Percentiles rank a stretch among this genome's conserved stretches.
phyloP scores from a whole-genome alignment of 2,113 vertebrate species.

The Phycodurus eques region DNA sequence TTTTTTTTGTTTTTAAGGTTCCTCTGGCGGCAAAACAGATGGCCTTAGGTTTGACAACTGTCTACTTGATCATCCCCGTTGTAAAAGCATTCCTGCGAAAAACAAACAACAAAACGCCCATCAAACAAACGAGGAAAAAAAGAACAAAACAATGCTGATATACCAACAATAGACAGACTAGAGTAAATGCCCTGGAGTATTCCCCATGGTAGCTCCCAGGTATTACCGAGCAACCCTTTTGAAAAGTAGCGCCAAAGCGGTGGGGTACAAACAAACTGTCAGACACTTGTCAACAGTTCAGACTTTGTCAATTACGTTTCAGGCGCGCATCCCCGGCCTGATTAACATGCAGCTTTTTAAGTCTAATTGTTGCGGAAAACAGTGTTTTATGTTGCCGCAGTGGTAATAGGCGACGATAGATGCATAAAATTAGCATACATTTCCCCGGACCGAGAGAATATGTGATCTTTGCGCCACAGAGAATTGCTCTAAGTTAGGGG shows the following conservation, averaged over 20 bases:
- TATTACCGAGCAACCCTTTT: constrained; percentile 45
- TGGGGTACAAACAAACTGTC: constrained; percentile 70
- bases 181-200: constrained; percentile 30
- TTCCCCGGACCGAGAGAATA: constrained; percentile 85
- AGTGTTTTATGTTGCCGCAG: constrained; percentile 82
- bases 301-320: constrained; percentile 68
- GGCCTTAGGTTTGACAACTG: not conserved
- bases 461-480: constrained; percentile 89
- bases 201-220: constrained; percentile 50
- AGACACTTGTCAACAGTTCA: constrained; percentile 72
- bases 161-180: constrained; percentile 36
- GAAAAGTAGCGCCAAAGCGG: constrained; percentile 37
- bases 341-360: constrained; percentile 89
- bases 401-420: constrained; percentile 92
- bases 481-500: constrained; percentile 90
- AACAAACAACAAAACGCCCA: constrained; percentile 17
- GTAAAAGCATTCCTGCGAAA: not conserved
- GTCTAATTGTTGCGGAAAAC: constrained; percentile 91
- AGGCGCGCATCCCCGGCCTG: constrained; percentile 78
- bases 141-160: constrained; percentile 33
- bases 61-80: not conserved
- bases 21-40: not conserved
- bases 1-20: not conserved
- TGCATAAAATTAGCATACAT: constrained; percentile 99
- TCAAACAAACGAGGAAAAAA: not conserved